phyloP scores from a whole-genome alignment of 2,113 vertebrate genomes.

The Oenanthe melanoleuca region DNA sequence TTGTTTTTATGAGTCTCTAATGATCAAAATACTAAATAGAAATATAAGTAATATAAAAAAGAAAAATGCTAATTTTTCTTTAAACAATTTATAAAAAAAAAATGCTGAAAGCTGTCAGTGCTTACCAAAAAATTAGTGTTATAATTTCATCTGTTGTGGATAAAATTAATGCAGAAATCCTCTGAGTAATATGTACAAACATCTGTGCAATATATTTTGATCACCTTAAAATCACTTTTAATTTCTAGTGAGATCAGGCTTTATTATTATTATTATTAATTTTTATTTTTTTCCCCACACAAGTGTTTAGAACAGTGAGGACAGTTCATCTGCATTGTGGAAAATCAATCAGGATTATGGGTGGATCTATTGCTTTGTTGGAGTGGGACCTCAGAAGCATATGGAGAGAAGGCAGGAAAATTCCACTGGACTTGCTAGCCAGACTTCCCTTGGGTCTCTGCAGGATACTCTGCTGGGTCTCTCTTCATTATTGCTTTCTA shows the following conservation, averaged over 20 bases:
- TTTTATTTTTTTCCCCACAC: rapidly evolving
- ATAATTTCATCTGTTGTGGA: neutral
- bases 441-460: neutral
- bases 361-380: neutral
- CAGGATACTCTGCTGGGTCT: neutral
- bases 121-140: neutral
- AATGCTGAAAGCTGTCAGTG: neutral
- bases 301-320: neutral
- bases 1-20: neutral
- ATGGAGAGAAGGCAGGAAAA: neutral
- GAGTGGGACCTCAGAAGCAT: neutral
- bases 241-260: neutral
- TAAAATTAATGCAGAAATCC: neutral
- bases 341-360: neutral
- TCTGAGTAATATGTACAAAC: neutral
- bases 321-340: neutral
- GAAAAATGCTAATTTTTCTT: neutral
- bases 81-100: neutral
- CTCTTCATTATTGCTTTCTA: constrained; percentile 31
- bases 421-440: neutral
- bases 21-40: neutral
- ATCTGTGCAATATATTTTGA: neutral
- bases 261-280: neutral
- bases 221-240: neutral
- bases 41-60: neutral